Percentiles rank a stretch among this genome's conserved stretches.
Evolutionary conservation across 2,888 invertebrate species (phyloP).

Genomic region (Merodon equestris): DNA sequence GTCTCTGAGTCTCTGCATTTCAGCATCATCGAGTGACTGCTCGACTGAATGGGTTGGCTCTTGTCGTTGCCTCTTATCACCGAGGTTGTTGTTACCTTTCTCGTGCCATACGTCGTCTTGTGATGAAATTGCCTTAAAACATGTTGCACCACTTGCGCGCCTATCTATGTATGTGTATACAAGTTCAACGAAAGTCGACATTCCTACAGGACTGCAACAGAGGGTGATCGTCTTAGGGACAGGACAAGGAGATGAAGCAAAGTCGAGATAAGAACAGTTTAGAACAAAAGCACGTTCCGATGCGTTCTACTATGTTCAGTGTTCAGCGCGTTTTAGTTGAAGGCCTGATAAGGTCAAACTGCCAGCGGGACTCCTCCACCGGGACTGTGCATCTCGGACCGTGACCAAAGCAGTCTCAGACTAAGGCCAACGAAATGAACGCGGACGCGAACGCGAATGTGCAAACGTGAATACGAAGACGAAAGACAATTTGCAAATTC

Average conservation of each 20-base stretch:
- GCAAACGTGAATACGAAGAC: neutral
- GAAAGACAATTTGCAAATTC: conserved; percentile 36
- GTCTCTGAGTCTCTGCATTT: no score
- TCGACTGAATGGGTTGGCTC: conserved; percentile 1
- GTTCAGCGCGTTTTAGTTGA: neutral
- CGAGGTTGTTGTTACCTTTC: conserved; percentile 9
- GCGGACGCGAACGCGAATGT: neutral
- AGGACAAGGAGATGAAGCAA: neutral
- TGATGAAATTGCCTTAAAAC: neutral
- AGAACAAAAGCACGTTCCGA: neutral
- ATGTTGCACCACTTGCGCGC: no score
- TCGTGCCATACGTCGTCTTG: neutral
- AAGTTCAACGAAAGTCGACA: no score
- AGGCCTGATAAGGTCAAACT: conserved; percentile 36
- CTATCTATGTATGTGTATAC: no score
- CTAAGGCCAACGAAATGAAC: neutral
- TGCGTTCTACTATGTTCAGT: no score
- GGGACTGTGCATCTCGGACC: conserved; percentile 4
- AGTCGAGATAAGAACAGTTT: neutral
- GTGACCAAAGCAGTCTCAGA: conserved; percentile 29
- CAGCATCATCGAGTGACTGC: no score
- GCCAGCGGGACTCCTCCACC: conserved; percentile 4
- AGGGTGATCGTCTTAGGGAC: neutral
- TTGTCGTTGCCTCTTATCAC: conserved; percentile 30
- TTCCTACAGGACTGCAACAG: no score